Base-by-base conservation (phyloP, 1,140 invertebrate genomes). In the Coptotermes formosanus region DNA sequence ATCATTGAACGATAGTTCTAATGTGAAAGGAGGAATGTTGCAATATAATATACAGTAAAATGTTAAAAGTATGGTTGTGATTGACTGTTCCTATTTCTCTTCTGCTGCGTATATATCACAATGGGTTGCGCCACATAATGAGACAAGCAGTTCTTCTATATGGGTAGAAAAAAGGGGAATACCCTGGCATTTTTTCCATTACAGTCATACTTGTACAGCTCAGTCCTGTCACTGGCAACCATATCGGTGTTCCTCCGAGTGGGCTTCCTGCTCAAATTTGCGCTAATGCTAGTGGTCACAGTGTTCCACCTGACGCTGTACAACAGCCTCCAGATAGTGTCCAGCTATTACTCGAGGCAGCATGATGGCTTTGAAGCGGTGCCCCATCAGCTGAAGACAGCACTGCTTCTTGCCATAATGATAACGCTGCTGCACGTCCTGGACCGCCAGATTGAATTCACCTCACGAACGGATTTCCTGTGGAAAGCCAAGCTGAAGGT, bases 401-500 rank as follows among this genome's bases (percentile, higher is more conserved):
- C 92, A 30, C 91, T 96, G 30, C 92, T 96, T 8, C 92, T 94
- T 2, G 89, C 94, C 0, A 90, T 97, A 4, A 89, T 93, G 25
- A 90, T 93, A 12, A 89, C 91, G n/a, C 87, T 94, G 7, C 92
- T 97, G 4, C 96, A 97, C 88, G 93, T 96, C 9, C 91, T 97
- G 82, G 97, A 97, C 89, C 91, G 96, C 38, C 96, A 97, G 91
- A 95, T 96, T 12, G 97, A 98, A 90, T 96, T 95, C 88, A 96
- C 96, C 0, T 95, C 96, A 0, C 91, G 98, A 82, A 96, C 96
- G 0, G 97, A 98, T 90, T 98, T 97, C 90, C 90, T 98, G 1
- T 98, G 97, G 97, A 97, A 97, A 90, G 95, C 95, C n/a, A 97
- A 97, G 90, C 91, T 98, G 0, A 95, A 95, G 90, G 95, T 97